A percentile compares a stretch with the other conserved stretches of the same genome.
Conservation (phyloP, 2,113 vertebrate genomes). For the Sporophila hypoxantha region DNA sequence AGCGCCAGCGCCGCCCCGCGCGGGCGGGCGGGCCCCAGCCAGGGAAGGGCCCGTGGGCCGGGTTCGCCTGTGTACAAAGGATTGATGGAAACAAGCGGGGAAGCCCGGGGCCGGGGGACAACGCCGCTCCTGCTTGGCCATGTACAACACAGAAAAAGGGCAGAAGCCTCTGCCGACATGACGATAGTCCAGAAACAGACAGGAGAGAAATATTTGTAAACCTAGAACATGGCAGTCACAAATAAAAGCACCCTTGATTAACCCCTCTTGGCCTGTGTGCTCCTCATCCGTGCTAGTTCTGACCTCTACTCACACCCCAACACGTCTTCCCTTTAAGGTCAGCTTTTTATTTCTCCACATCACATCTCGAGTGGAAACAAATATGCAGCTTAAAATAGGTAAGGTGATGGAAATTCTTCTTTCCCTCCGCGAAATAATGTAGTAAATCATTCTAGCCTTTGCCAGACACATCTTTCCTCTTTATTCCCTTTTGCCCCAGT, state of each 20-base stretch:
- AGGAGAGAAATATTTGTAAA: not conserved
- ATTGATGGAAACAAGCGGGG: not conserved
- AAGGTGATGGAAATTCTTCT: not conserved
- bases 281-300: accelerated
- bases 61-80: accelerated
- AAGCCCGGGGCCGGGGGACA: accelerated
- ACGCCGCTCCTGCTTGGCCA: accelerated
- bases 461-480: not conserved
- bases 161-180: accelerated
- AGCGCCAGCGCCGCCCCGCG: not conserved
- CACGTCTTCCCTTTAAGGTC: accelerated
- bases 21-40: not conserved
- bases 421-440: not conserved
- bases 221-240: accelerated
- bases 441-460: not conserved
- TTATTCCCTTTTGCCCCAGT: accelerated
- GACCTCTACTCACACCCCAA: accelerated
- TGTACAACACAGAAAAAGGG: not conserved
- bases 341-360: not conserved
- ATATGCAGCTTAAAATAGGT: not conserved
- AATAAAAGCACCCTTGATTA: not conserved
- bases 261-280: accelerated
- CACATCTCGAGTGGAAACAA: not conserved
- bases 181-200: accelerated
- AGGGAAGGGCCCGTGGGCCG: accelerated